These are phyloP conservation scores for Furcula furcula DNA, from an alignment of 2,888 invertebrate genomes.

Conservation along the genomic window DNA sequence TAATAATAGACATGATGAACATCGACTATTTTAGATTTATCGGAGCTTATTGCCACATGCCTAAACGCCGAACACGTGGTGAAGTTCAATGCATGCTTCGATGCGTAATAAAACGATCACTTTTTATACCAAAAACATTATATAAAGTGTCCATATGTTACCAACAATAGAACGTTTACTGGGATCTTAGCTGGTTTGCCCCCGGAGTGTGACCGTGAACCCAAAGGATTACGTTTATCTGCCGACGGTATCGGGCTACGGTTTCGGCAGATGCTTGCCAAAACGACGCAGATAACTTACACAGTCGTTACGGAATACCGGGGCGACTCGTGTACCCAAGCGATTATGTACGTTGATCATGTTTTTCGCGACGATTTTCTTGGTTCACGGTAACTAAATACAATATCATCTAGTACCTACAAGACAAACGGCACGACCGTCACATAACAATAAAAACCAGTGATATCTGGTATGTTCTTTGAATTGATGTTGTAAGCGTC, in stretches of 20 bases:
- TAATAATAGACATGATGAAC: conserved; percentile 8
- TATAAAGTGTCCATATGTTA: conserved; percentile 42
- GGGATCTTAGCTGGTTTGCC: conserved; percentile 33
- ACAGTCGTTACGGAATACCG: conserved; percentile 15
- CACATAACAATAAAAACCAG: too few relatives aligned
- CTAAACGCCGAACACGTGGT: conserved; percentile 46
- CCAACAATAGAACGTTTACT: conserved; percentile 37
- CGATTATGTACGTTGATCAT: conserved; percentile 2
- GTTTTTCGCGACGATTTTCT: not conserved
- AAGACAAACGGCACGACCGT: too few relatives aligned
- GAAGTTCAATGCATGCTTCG: conserved; percentile 41
- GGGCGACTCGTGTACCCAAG: conserved; percentile 1
- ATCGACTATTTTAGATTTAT: conserved; percentile 29
- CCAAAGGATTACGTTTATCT: conserved; percentile 59
- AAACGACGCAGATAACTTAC: conserved; percentile 58
- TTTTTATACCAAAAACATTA: conserved; percentile 39
- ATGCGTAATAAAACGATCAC: conserved; percentile 36
- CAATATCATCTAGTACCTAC: too few relatives aligned
- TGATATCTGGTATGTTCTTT: too few relatives aligned
- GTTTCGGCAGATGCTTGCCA: conserved; percentile 72
- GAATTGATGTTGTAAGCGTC: too few relatives aligned
- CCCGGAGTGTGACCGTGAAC: conserved; percentile 63
- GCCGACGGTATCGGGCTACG: conserved; percentile 50
- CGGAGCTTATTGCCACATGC: conserved; percentile 35
- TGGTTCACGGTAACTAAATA: too few relatives aligned